Base-by-base conservation (phyloP, 2,888 invertebrate genomes). In the Cryptocephalus primarius region DNA sequence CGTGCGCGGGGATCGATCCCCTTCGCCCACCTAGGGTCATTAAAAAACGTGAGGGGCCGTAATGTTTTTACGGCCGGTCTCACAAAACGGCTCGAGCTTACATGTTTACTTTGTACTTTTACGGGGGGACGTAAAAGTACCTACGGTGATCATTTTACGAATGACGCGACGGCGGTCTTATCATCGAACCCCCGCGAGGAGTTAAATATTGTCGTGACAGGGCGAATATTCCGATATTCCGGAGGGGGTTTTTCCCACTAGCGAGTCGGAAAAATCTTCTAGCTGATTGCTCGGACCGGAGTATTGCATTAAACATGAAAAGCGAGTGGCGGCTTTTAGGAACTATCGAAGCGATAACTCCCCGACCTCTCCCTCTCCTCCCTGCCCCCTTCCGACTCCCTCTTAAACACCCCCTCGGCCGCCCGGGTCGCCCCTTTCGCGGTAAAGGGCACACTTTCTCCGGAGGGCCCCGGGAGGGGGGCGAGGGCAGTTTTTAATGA, bases 221-320 rank as follows among this genome's bases (percentile, higher is more conserved):
- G 22, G 22, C 22, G 22, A 22, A 22, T 22, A 22, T 22, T 22
- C 22, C 22, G 41, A 33, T 8, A 8, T 14, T 31, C 39, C 32
- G 31, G 10, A 4, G 10, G 12, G 14, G 33, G 11, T 41, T 41
- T 22, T 22, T 22, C 22, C 22, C 22, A 22, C 22, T 22, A 22
- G 22, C 39, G 39, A 44, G 32, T 42, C 42, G 32, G 39, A 46
- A 50, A 51, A 55, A 54, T 62, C 61, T 63, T 63, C 60, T 59
- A 56, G 62, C 47, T 60, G 63, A 62, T 60, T 60, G 61, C 59
- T 58, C 56, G 52, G 58, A 51, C 61, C 56, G 52, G 51, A 55
- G 60, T 62, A 59, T 62, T 67, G 66, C 67, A 66, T 67, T 67
- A 67, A 64, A 68, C 66, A 68, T 66, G 66, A 66, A 66, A 65